A percentile compares a stretch with the other conserved stretches of the same genome.
phyloP scores from a whole-genome alignment of 2,888 invertebrate genomes.

The Coecobrya sp. region DNA sequence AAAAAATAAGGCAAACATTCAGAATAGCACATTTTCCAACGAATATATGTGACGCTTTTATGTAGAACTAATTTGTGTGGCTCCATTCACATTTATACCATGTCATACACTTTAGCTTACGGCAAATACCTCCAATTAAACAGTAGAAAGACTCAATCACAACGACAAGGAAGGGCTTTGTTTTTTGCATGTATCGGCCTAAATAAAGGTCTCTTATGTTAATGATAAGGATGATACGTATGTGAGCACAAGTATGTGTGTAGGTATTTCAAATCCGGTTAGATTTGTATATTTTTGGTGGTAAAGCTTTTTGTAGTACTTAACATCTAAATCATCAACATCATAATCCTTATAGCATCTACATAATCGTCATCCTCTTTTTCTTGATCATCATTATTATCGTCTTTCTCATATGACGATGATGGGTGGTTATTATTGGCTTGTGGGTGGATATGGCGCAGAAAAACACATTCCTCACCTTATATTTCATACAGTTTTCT shows the following conservation, averaged over 20 bases:
- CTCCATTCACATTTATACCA: not conserved
- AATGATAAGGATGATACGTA: not conserved
- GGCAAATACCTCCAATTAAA: conserved; percentile 71
- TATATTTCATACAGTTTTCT: not conserved
- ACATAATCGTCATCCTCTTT: conserved; percentile 30
- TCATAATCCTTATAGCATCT: not conserved
- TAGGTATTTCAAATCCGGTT: conserved; percentile 76
- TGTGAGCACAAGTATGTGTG: not conserved
- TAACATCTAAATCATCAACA: conserved; percentile 3
- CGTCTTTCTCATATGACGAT: conserved; percentile 2
- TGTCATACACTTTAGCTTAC: conserved; percentile 1
- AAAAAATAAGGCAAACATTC: not conserved
- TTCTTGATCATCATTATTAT: conserved; percentile 48
- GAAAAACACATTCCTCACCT: conserved; percentile 30
- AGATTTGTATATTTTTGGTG: conserved; percentile 31
- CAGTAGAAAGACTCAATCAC: conserved; percentile 65
- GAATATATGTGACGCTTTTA: conserved; percentile 38
- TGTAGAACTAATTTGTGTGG: not conserved
- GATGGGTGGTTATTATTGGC: conserved; percentile 73
- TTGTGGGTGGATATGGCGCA: conserved; percentile 73
- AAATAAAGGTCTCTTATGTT: not conserved
- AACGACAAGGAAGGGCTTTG: not conserved
- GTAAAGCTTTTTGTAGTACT: conserved; percentile 32
- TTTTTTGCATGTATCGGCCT: not conserved
- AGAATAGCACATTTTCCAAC: not conserved